Evolutionary conservation across 2,113 vertebrate species (phyloP), one percentile per base, ranked within the genome.

Genomic region (Lophius piscatorius): DNA sequence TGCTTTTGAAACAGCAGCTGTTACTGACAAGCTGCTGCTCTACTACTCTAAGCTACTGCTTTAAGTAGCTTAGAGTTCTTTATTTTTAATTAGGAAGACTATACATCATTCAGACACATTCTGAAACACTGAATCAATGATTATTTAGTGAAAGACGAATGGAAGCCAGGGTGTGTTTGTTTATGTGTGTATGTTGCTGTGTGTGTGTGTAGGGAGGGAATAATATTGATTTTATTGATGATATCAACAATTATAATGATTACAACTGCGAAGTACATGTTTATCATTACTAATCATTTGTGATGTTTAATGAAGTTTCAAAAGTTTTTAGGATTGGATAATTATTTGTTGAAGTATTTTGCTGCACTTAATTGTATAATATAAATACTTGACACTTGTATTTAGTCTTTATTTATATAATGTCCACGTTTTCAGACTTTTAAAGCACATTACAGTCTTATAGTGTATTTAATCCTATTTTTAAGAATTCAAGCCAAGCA

Each of bases 191-290:
- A n/a, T n/a, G n/a, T 54, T 46, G 33, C 41, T 50, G 49, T 38
- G 51, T 52, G 13, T 40, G 42, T 26, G n/a, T 51, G 24, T 57
- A 24, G 49, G n/a, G 4, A n/a, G 47, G 36, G 14, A 23, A 29
- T 22, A 46, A 61, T 70, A 75, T 83, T 81, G 68, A 79, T 85
- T 69, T 49, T 62, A 69, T 76, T 74, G 63, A 87, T 77, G 70
- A 80, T 78, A 65, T 62, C 45, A 81, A 70, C 59, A 75, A 74
- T 86, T 74, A 83, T 85, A 76, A 81, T 82, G 73, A 81, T 85
- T 72, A 79, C 46, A 77, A 36, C 61, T 6, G 67, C 47, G 58
- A 35, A 73, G 21, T 55, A 23, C 34, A 24, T 69, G 81, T 84
- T 63, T 72, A 86, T 83, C 63, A 78, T 64, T 2, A 0, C 63